These are phyloP conservation scores for Pteropus rufus DNA, from an alignment of 2,797 vertebrate genomes.

Conservation along the genomic window DNA sequence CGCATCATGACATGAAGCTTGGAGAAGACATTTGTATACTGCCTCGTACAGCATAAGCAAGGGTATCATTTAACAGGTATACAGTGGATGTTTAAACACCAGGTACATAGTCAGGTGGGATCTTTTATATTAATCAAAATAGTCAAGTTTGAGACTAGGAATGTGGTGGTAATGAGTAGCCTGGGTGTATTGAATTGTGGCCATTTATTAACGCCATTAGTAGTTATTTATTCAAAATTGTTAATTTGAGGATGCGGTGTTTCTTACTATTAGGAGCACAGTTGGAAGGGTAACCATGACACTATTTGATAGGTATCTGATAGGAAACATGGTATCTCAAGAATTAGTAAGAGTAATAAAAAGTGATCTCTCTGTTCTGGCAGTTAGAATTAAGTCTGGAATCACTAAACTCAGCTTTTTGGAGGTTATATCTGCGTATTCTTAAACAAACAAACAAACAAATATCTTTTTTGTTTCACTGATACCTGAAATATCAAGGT, in stretches of 20 bases:
- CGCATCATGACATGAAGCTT: not conserved
- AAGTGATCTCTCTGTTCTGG: not conserved
- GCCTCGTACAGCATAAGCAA: not conserved
- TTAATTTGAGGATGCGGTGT: not conserved
- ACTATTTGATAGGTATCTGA: not conserved
- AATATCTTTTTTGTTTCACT: not conserved
- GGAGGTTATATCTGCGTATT: not conserved
- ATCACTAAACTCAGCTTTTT: not conserved
- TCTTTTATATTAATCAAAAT: not conserved
- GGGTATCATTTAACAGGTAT: not conserved
- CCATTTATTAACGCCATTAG: not conserved
- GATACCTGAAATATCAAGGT: slow-evolving; percentile 29
- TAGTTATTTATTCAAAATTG: not conserved
- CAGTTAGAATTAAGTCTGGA: not conserved
- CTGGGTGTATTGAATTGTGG: not conserved
- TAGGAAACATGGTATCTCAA: not conserved
- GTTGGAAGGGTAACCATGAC: not conserved
- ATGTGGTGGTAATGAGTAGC: not conserved
- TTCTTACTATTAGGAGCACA: not conserved
- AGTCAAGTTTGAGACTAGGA: not conserved
- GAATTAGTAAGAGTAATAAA: not conserved
- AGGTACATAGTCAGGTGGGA: not conserved
- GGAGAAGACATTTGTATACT: not conserved
- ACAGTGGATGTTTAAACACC: not conserved
- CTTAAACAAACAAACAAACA: not conserved